These are phyloP conservation scores for Rynchops niger DNA, from an alignment of 2,113 vertebrate genomes.

Conservation along the genomic window DNA sequence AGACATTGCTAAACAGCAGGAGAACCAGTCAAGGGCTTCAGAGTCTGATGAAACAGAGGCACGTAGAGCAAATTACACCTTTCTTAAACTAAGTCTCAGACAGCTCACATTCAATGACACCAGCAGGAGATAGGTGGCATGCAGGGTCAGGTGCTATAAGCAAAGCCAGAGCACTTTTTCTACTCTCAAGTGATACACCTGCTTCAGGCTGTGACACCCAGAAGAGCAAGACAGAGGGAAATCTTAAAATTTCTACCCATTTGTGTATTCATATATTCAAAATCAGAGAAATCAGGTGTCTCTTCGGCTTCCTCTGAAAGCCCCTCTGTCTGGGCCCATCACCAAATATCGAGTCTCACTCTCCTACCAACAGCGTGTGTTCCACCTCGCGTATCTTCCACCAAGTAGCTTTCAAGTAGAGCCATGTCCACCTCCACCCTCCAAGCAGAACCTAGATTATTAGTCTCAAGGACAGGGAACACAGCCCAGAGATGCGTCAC, in stretches of 20 bases:
- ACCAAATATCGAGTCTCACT: not conserved
- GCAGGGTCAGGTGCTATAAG: not conserved
- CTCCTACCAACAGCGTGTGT: not conserved
- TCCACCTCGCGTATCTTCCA: not conserved
- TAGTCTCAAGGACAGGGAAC: not conserved
- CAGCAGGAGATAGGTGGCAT: not conserved
- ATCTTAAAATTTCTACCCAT: not conserved
- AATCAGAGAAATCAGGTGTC: rapidly evolving
- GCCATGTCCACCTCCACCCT: not conserved
- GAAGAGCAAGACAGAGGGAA: not conserved
- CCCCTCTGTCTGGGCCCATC: not conserved
- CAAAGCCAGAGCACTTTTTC: not conserved
- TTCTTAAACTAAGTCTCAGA: not conserved
- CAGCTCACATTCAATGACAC: not conserved
- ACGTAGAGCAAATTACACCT: not conserved
- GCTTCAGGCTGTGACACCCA: not conserved
- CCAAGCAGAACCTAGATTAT: not conserved
- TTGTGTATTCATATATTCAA: not conserved
- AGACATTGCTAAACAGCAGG: conserved; percentile 31
- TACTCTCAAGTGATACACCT: not conserved
- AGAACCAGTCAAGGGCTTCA: not conserved
- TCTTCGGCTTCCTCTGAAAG: not conserved
- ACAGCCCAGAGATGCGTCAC: not conserved
- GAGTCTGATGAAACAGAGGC: not conserved
- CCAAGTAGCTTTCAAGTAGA: not conserved